A percentile compares a stretch with the other conserved stretches of the same genome.
phyloP scores from a whole-genome alignment of 1,140 invertebrate species.

The Aphaenogaster ashmeadi region DNA sequence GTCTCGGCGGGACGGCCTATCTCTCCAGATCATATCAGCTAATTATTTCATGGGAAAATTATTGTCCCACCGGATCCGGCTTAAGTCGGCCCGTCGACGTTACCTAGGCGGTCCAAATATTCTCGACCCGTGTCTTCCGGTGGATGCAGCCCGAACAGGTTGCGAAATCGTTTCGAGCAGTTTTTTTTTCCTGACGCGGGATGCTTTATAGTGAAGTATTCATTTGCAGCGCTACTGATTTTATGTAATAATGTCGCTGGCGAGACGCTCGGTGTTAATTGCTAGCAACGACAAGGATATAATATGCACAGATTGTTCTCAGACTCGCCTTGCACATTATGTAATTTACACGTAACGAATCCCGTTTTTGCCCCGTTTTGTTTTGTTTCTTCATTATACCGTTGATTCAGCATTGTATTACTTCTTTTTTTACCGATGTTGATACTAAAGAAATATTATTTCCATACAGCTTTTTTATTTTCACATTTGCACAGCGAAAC shows the following conservation, averaged over 20 bases:
- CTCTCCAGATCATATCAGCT: conserved; percentile 77
- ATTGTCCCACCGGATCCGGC: conserved; percentile 66
- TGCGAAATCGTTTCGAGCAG: conserved; percentile 58
- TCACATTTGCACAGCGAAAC: not conserved
- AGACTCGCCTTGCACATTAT: conserved; percentile 28
- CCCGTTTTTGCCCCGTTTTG: not conserved
- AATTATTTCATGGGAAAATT: conserved; percentile 73
- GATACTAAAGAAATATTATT: conserved; percentile 35
- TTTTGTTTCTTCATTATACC: conserved; percentile 29
- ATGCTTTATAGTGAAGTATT: conserved; percentile 65
- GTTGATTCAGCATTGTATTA: conserved; percentile 27
- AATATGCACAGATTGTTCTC: conserved; percentile 45
- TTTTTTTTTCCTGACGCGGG: conserved; percentile 31
- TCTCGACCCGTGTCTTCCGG: conserved; percentile 8
- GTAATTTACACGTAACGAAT: conserved; percentile 55
- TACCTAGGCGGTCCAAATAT: conserved; percentile 61
- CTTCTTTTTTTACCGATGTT: not conserved
- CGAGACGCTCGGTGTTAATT: conserved; percentile 43
- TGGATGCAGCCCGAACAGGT: conserved; percentile 50
- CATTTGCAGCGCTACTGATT: conserved; percentile 58
- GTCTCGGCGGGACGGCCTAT: conserved; percentile 71
- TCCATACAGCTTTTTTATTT: not conserved
- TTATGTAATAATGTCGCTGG: conserved; percentile 55
- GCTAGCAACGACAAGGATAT: conserved; percentile 26
- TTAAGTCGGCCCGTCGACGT: not conserved